Evolutionary conservation across 64 coral and sea anemone species (phyloP).

Genomic region (Pocillopora damicornis): DNA sequence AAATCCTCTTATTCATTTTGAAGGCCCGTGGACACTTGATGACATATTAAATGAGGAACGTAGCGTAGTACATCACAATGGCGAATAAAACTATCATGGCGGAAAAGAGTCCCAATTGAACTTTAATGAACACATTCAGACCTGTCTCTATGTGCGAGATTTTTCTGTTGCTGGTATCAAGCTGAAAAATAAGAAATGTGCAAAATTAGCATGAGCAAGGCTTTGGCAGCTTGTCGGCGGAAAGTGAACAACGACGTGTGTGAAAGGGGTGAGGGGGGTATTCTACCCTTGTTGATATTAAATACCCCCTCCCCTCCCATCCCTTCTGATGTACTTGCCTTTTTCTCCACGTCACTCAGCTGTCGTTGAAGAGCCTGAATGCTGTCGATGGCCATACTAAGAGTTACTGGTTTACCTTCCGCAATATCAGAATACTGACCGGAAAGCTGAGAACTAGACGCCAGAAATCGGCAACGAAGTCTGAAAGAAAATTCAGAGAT

Average conservation of each 20-base stretch:
- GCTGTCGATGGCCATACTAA: slow-evolving; percentile 14
- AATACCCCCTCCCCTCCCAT: too few relatives aligned
- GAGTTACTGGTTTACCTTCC: slow-evolving; percentile 31
- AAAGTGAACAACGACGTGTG: too few relatives aligned
- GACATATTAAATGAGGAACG: slow-evolving; percentile 17
- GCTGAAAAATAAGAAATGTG: slow-evolving; percentile 24
- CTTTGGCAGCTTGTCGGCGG: too few relatives aligned
- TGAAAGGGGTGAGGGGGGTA: too few relatives aligned
- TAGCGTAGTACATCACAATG: slow-evolving; percentile 71
- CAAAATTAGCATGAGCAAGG: too few relatives aligned
- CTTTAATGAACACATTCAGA: slow-evolving; percentile 80
- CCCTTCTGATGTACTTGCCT: slow-evolving; percentile 29
- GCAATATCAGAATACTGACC: slow-evolving; percentile 19
- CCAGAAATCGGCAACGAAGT: slow-evolving; percentile 56
- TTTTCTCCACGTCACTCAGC: slow-evolving; percentile 60
- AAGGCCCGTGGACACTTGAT: not conserved
- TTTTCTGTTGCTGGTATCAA: slow-evolving; percentile 63
- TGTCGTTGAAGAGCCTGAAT: slow-evolving; percentile 43
- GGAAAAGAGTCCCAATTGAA: slow-evolving; percentile 80
- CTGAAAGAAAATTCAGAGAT: slow-evolving; percentile 11
- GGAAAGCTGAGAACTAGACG: slow-evolving; percentile 35
- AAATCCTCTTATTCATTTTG: not conserved
- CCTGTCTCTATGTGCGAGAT: slow-evolving; percentile 73
- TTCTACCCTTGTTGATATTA: too few relatives aligned
- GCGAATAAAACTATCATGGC: slow-evolving; percentile 75